Evolutionary conservation across 2,113 vertebrate species (phyloP), one percentile per base, ranked within the genome.

Genomic region (Neodontobutis hainanensis): DNA sequence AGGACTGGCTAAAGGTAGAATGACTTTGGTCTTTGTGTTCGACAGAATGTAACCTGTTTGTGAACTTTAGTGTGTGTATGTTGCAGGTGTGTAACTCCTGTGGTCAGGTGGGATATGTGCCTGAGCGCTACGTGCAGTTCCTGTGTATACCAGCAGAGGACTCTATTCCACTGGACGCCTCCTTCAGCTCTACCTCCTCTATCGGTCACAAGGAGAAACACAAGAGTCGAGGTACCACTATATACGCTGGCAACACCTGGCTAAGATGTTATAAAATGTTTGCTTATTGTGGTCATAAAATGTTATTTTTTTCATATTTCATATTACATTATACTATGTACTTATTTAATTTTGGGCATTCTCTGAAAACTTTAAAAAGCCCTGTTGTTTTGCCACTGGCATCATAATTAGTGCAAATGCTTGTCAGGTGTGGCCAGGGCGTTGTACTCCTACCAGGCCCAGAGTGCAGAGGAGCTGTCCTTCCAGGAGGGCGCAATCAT

Each of bases 1-100:
- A 96, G 36, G 94, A 97, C 68, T 97, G 95, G 95, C 91, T 96
- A 75, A 97, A 97, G 95, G 96, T 97, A 50, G 44, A 1, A 27
- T 35, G 32, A n/a, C n/a, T n/a, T n/a, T n/a, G n/a, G n/a, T n/a
- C n/a, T n/a, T n/a, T n/a, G n/a, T n/a, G n/a, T 9, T 6, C 3
- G 1, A 35, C 11, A 45, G 12, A 58, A 49, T 15, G 7, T 40
- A 1, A 59, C 9, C 10, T 45, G 10, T 6, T 3, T 45, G 44
- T 45, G 44, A 11, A 12, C n/a, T n/a, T n/a, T n/a, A n/a, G n/a
- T n/a, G n/a, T 45, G 44, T 45, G 44, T 12, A 45, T 52, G n/a
- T 43, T 11, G 34, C 53, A 88, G 87, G 85, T 87, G 63, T 85
- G 83, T 76, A 87, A 88, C 61, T 60, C 83, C 0, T 82, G 78